Evolutionary conservation across 2,113 vertebrate genomes (phyloP), one percentile per base, ranked within the genome.

Genomic region (Phalacrocorax carbo): DNA sequence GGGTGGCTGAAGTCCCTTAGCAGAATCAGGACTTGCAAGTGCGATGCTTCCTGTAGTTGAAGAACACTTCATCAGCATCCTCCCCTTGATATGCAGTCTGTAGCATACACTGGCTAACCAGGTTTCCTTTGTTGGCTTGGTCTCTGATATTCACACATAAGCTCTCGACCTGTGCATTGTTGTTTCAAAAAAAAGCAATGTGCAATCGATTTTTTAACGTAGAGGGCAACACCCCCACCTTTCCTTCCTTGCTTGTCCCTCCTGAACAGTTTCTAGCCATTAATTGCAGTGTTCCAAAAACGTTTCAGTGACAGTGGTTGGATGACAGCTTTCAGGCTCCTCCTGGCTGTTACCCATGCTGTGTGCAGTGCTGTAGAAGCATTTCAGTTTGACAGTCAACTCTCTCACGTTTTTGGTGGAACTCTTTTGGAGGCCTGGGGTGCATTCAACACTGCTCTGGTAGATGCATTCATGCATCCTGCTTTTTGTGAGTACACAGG

Each of bases 1-100:
- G 30, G 13, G 22, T 54, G n/a, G 58, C 6, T 86, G 44, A 90
- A 65, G 57, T 27, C 17, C 38, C 34, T 34, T 40, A 54, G 38
- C 18, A 61, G n/a, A 76, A 65, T 65, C 58, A 83, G 34, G 13
- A 32, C 23, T 32, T 77, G 42, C 26, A 52, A 62, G 36, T 4
- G 19, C 17, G 23, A 71, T 40, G 32, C 32, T 77, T 77, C 36
- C 36, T 46, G 22, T 10, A 77, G 44, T 1, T 77, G 27, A 68
- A 77, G 42, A 57, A 64, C 0, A 0, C 12, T 57, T 76, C 36
- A 38, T 29, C 19, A n/a, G 4, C 2, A 1, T 71, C 71, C 22
- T 64, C 36, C 29, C 42, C 27, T 82, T 49, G 18, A 30, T 22
- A 54, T 2, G 20, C 3, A 0, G 30, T 36, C 48, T 55, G 30